These are phyloP conservation scores for Gymnoscopelus microlampas DNA, from an alignment of 2,797 vertebrate species.

Conservation along the genomic window DNA sequence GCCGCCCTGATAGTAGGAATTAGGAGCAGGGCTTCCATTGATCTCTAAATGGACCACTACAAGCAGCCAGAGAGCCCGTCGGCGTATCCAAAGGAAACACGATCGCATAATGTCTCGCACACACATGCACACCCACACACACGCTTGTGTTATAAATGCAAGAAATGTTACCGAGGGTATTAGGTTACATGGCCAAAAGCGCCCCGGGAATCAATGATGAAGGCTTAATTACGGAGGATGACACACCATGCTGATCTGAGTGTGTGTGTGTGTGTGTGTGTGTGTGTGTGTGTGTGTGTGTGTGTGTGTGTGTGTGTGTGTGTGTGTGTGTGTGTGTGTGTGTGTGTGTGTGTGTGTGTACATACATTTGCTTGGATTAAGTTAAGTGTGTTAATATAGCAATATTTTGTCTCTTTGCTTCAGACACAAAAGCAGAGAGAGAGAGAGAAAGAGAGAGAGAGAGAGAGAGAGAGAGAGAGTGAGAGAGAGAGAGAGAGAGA, in stretches of 20 bases:
- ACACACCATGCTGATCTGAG: constrained; percentile 49
- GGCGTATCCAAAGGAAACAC: constrained; percentile 75
- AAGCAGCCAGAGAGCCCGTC: constrained; percentile 76
- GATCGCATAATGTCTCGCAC: constrained; percentile 31
- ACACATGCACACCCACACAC: constrained; percentile 23
- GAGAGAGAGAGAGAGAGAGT: constrained; percentile 1
- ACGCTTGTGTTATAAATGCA: constrained; percentile 68
- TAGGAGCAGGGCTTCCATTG: constrained; percentile 80
- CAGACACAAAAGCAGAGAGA: constrained; percentile 30
- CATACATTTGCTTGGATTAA: background rate
- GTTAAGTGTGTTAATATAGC: constrained; percentile 20
- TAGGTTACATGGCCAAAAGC: constrained; percentile 72
- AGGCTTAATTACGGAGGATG: constrained; percentile 77
- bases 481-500: constrained; percentile 20
- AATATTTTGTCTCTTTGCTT: constrained; percentile 29
- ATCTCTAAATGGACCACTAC: constrained; percentile 82
- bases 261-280: constrained; percentile 16
- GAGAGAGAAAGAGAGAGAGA: constrained; percentile 25
- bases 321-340: background rate
- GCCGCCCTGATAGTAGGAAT: constrained; percentile 78
- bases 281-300: background rate
- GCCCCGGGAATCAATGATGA: constrained; percentile 76
- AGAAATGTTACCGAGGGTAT: constrained; percentile 67
- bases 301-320: background rate
- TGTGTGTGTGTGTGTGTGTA: background rate